Conservation (phyloP, 2,113 vertebrate species). For the Pangasianodon hypophthalmus region DNA sequence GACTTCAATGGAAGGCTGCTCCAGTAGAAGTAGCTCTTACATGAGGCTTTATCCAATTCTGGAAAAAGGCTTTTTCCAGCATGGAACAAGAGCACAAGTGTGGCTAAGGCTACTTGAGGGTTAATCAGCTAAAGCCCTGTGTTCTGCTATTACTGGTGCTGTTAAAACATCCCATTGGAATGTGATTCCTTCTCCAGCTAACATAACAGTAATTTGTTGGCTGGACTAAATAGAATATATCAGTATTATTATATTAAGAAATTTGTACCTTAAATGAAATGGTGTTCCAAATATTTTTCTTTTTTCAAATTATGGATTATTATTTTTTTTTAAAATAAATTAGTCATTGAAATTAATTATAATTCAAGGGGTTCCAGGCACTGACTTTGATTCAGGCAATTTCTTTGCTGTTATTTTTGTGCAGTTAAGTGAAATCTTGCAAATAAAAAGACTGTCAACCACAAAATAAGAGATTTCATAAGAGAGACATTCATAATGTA, state of each 20-base stretch:
- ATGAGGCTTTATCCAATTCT: slow-evolving; percentile 20
- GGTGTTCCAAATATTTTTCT: neutral
- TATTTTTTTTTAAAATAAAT: neutral
- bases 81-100: slow-evolving; percentile 4
- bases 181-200: neutral
- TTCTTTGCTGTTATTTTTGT: neutral
- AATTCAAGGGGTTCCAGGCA: neutral
- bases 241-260: neutral
- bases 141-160: slow-evolving; percentile 1
- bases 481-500: neutral
- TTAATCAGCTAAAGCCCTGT: slow-evolving; percentile 26
- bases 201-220: neutral
- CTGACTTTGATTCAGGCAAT: neutral
- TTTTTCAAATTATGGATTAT: neutral
- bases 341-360: neutral
- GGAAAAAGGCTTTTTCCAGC: slow-evolving; percentile 37
- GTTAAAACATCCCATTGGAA: slow-evolving; percentile 25
- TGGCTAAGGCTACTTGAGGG: slow-evolving; percentile 19
- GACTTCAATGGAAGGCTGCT: neutral
- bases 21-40: neutral
- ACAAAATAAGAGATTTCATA: slow-evolving; percentile 1
- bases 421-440: neutral
- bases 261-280: neutral
- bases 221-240: neutral
- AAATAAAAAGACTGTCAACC: neutral